Conservation (phyloP, 2,113 vertebrate genomes). For the Centropus unirufus region DNA sequence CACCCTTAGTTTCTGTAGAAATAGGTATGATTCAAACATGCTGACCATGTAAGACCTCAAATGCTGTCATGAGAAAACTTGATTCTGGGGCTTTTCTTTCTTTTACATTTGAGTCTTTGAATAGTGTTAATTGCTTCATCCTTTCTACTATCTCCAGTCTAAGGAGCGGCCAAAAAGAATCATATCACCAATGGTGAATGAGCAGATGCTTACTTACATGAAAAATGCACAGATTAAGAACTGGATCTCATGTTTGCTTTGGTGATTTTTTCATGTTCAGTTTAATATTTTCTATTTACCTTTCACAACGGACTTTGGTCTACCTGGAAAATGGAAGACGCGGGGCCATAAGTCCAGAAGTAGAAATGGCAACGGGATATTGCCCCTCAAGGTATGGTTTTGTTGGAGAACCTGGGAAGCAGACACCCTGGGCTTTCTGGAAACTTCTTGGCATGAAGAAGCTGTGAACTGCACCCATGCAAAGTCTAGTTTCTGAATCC, state of each 20-base stretch:
- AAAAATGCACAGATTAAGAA: not conserved
- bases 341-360: not conserved
- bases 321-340: not conserved
- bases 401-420: not conserved
- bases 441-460: not conserved
- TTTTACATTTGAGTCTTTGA: not conserved
- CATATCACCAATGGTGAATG: not conserved
- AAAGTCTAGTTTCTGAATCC: not conserved
- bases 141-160: not conserved
- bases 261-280: not conserved
- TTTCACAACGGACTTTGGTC: not conserved
- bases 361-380: not conserved
- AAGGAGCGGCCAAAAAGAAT: not conserved
- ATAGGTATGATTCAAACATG: not conserved
- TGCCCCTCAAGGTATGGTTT: not conserved
- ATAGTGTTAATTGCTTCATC: not conserved
- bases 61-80: not conserved
- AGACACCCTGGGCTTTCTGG: not conserved
- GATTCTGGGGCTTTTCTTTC: not conserved
- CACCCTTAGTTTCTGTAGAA: not conserved
- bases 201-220: not conserved
- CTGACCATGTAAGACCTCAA: not conserved
- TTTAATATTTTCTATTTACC: not conserved
- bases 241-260: not conserved
- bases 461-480: not conserved